These are phyloP conservation scores for Notocelia uddmanniana DNA, from an alignment of 2,888 invertebrate genomes.

Conservation along the genomic window DNA sequence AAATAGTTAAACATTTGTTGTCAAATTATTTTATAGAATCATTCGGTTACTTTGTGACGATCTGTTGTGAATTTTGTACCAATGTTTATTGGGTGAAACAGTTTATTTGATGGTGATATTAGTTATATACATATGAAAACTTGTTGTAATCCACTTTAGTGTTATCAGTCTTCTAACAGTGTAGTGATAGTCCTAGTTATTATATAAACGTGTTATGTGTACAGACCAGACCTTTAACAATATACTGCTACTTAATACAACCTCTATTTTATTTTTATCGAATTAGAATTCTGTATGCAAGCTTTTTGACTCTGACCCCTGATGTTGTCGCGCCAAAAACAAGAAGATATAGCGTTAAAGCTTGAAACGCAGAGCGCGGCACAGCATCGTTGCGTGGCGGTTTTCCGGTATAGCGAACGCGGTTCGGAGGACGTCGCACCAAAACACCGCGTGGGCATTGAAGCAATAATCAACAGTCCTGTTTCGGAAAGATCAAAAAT, in stretches of 20 bases:
- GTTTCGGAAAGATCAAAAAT: too few relatives aligned
- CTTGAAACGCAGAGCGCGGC: too few relatives aligned
- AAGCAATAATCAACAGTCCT: too few relatives aligned
- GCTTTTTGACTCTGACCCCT: too few relatives aligned
- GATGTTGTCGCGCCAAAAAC: too few relatives aligned
- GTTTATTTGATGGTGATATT: slow-evolving; percentile 77
- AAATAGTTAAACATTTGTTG: slow-evolving; percentile 63
- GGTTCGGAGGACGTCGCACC: too few relatives aligned
- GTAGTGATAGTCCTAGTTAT: slow-evolving; percentile 66
- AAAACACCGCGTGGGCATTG: too few relatives aligned
- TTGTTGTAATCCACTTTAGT: slow-evolving; percentile 68
- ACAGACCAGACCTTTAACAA: slow-evolving; percentile 75
- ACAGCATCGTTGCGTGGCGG: too few relatives aligned
- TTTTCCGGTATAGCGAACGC: too few relatives aligned
- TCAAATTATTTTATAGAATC: slow-evolving; percentile 57
- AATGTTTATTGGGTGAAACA: slow-evolving; percentile 67
- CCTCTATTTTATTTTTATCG: slow-evolving; percentile 49
- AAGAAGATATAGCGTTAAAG: too few relatives aligned
- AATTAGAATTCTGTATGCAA: background rate
- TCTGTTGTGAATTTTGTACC: slow-evolving; percentile 73
- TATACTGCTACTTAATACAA: slow-evolving; percentile 76
- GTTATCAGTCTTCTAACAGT: slow-evolving; percentile 62
- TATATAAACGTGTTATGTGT: slow-evolving; percentile 75
- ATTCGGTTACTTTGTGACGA: slow-evolving; percentile 62
- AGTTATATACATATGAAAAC: slow-evolving; percentile 70